phyloP scores from a whole-genome alignment of 2,113 vertebrate species.

The Canis aureus region DNA sequence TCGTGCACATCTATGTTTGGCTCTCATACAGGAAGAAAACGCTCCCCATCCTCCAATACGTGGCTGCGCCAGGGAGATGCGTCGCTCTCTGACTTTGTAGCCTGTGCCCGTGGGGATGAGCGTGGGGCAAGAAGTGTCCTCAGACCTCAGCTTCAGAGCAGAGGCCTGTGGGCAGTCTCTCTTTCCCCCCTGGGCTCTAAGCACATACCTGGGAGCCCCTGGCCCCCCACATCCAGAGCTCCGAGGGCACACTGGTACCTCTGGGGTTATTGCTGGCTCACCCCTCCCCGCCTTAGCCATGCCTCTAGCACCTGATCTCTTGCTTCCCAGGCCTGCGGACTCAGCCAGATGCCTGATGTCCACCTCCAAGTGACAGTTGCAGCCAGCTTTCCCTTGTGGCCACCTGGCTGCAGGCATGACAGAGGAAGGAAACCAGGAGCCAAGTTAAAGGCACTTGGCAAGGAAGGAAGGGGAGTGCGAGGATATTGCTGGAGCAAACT shows the following conservation, averaged over 20 bases:
- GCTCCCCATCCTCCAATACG: background rate
- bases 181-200: background rate
- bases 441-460: background rate
- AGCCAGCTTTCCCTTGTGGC: background rate
- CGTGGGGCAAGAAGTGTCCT: background rate
- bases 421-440: background rate
- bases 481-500: background rate
- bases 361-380: background rate
- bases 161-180: background rate
- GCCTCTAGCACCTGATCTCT: background rate
- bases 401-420: background rate
- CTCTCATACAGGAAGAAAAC: background rate
- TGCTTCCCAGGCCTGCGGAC: background rate
- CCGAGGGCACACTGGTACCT: background rate
- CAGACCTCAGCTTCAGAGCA: background rate
- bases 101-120: fast-evolving
- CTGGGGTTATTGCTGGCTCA: background rate
- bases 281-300: background rate
- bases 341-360: background rate
- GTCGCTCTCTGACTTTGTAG: background rate
- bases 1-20: background rate
- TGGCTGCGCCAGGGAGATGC: background rate
- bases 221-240: background rate
- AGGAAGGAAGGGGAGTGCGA: background rate
- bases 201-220: background rate